Evolutionary conservation across 2,797 vertebrate genomes (phyloP).

Genomic region (Microhierax caerulescens): DNA sequence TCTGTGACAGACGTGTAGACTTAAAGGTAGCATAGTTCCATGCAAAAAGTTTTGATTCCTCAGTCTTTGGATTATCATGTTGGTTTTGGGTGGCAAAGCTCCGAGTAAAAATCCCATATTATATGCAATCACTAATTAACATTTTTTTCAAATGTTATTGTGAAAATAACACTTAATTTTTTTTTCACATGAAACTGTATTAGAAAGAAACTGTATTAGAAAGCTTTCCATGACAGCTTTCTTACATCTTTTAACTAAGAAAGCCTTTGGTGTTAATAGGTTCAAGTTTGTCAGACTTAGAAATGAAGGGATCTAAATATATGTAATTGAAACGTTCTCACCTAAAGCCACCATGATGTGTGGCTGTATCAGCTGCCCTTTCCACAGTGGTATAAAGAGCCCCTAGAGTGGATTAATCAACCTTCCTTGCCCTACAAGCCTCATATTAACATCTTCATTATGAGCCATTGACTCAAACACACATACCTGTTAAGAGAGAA

Average conservation of each 20-base stretch:
- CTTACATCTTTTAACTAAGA: conserved; percentile 18
- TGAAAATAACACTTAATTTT: not conserved
- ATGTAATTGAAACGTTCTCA: not conserved
- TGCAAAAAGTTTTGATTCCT: not conserved
- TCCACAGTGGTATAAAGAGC: not conserved
- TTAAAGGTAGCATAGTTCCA: not conserved
- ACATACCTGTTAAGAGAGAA: not conserved
- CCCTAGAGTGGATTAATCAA: not conserved
- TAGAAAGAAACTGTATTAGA: conserved; percentile 22
- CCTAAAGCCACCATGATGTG: not conserved
- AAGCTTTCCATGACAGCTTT: not conserved
- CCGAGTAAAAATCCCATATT: not conserved
- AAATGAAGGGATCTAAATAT: not conserved
- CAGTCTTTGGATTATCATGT: not conserved
- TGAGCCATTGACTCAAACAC: not conserved
- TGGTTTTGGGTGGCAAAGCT: not conserved
- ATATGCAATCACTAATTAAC: not conserved
- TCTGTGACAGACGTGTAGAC: not conserved
- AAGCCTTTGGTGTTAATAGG: not conserved
- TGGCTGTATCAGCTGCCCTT: not conserved
- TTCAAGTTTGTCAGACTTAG: not conserved
- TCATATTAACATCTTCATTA: not conserved
- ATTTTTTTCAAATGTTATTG: conserved; percentile 8
- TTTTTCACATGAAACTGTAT: not conserved
- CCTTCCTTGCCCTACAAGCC: not conserved